phyloP scores from a whole-genome alignment of 2,797 vertebrate genomes.

The Hydrophis major region DNA sequence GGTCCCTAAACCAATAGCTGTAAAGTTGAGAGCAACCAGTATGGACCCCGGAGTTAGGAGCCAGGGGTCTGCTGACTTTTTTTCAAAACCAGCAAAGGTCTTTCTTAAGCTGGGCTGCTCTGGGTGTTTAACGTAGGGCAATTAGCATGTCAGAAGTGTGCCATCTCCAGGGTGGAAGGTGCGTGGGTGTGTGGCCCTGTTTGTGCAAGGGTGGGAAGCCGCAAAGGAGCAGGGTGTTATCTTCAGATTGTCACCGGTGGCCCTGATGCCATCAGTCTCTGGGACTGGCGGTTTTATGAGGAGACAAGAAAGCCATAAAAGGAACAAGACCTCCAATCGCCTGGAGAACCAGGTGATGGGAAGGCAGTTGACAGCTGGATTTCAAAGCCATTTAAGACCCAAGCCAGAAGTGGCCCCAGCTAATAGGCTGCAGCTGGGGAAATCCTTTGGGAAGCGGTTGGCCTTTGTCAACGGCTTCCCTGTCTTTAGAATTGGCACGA shows the following conservation, averaged over 20 bases:
- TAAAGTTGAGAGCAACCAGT: slow-evolving; percentile 63
- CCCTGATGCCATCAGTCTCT: slow-evolving; percentile 61
- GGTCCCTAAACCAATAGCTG: no score
- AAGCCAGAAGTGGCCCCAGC: slow-evolving; percentile 67
- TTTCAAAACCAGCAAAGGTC: slow-evolving; percentile 58
- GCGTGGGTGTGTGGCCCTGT: not conserved
- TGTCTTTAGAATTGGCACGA: slow-evolving; percentile 36
- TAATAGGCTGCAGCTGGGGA: slow-evolving; percentile 75
- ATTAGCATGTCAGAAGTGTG: slow-evolving; percentile 45
- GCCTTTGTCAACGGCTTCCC: slow-evolving; percentile 57
- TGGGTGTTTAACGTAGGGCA: not conserved
- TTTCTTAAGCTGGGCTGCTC: slow-evolving; percentile 19
- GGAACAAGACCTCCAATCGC: slow-evolving; percentile 78
- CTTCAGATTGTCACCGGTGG: slow-evolving; percentile 48
- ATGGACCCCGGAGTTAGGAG: slow-evolving; percentile 66
- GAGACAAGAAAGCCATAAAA: slow-evolving; percentile 85
- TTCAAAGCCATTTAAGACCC: slow-evolving; percentile 76
- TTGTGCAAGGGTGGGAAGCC: slow-evolving; percentile 18
- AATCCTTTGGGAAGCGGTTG: slow-evolving; percentile 57
- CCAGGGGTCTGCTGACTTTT: slow-evolving; percentile 43
- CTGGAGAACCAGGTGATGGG: slow-evolving; percentile 70
- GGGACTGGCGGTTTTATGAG: slow-evolving; percentile 77
- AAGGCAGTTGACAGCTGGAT: slow-evolving; percentile 75
- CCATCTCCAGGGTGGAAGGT: slow-evolving; percentile 33
- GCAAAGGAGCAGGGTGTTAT: slow-evolving; percentile 61